A percentile compares a stretch with the other conserved stretches of the same genome.
These are phyloP conservation scores for Plestiodon gilberti DNA, from an alignment of 2,113 vertebrate genomes.

Conservation along the genomic window DNA sequence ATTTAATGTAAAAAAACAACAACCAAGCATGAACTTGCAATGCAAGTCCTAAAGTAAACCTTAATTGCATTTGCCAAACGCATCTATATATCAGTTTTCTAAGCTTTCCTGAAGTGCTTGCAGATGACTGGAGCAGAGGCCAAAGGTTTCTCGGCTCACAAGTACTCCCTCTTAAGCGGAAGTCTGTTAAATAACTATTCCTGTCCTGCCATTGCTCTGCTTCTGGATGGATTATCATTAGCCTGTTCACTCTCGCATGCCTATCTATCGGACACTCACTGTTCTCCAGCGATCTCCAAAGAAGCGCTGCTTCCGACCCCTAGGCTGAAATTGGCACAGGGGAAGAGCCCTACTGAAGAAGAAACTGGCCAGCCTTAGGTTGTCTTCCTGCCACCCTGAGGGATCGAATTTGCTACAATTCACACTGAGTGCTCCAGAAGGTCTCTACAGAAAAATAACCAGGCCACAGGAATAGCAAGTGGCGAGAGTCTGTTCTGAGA, in stretches of 20 bases:
- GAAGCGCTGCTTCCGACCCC: background rate
- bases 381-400: background rate
- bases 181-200: background rate
- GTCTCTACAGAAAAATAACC: background rate
- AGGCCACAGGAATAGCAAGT: background rate
- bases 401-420: background rate
- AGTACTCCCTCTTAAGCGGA: background rate
- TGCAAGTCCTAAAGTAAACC: background rate
- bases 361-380: background rate
- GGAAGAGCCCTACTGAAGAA: background rate
- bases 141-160: background rate
- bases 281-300: background rate
- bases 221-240: background rate
- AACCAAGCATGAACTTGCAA: background rate
- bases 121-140: background rate
- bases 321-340: background rate
- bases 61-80: background rate
- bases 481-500: background rate
- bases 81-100: background rate
- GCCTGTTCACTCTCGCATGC: background rate
- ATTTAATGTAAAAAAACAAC: background rate
- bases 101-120: background rate
- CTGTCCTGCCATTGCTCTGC: background rate
- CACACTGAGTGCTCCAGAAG: background rate
- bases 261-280: background rate